These are phyloP conservation scores for Spodoptera frugiperda DNA, from an alignment of 1,140 invertebrate genomes.

Conservation along the genomic window DNA sequence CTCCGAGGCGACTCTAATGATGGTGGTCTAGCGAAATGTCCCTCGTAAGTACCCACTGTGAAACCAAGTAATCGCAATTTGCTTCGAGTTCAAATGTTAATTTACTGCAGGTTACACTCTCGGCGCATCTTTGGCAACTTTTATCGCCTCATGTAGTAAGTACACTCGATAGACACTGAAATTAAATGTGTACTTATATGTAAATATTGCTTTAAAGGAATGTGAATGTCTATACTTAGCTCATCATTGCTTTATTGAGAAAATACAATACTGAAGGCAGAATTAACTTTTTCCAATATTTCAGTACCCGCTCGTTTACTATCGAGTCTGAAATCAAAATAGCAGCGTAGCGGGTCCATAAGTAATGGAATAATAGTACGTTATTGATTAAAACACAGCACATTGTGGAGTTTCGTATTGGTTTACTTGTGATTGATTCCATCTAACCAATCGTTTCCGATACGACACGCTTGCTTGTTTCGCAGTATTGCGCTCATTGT, in stretches of 20 bases:
- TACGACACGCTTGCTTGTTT: constrained; percentile 47
- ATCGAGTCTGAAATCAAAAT: constrained; percentile 17
- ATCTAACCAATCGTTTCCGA: constrained; percentile 57
- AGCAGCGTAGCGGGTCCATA: too few species aligned
- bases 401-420: constrained; percentile 1
- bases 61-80: constrained; percentile 35
- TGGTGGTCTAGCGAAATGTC: constrained; percentile 17
- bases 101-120: constrained; percentile 28
- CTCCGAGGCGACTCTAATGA: neutral
- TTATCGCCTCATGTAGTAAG: neutral
- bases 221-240: constrained; percentile 27
- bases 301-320: neutral
- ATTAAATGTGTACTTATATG: constrained; percentile 1
- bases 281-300: neutral
- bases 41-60: constrained; percentile 8
- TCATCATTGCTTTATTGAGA: constrained; percentile 8
- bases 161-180: neutral
- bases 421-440: constrained; percentile 57
- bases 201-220: neutral
- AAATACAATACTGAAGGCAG: neutral
- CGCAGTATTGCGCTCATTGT: constrained; percentile 42
- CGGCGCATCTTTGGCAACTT: neutral
- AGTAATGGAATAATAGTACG: neutral
- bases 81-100: constrained; percentile 36
- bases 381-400: constrained; percentile 15